A percentile compares a stretch with the other conserved stretches of the same genome.
Evolutionary conservation across 2,113 vertebrate genomes (phyloP).

Genomic region (Anguilla rostrata): DNA sequence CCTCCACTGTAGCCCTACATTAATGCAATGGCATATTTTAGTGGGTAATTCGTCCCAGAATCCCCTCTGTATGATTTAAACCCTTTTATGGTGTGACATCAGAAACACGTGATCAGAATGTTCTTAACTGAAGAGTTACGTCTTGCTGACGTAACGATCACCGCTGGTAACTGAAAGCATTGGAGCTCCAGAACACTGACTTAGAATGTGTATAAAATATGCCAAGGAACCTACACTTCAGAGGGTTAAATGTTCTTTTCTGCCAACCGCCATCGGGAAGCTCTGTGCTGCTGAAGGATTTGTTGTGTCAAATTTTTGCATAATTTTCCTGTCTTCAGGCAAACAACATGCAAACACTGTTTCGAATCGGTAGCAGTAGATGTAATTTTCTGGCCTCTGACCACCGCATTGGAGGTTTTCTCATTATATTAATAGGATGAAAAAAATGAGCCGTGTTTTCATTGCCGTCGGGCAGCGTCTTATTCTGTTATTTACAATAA

Average conservation of each 20-base stretch:
- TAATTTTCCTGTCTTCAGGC: not conserved
- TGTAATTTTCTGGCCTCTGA: too few relatives aligned
- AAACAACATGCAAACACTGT: not conserved
- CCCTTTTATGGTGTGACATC: not conserved
- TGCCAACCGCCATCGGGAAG: too few relatives aligned
- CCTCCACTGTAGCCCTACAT: not conserved
- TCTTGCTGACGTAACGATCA: too few relatives aligned
- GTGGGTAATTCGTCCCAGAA: not conserved
- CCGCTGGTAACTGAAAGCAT: too few relatives aligned
- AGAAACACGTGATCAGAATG: too few relatives aligned
- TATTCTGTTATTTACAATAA: not conserved
- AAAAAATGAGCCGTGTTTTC: not conserved
- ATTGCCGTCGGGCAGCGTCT: not conserved
- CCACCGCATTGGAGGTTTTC: too few relatives aligned
- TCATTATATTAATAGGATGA: not conserved
- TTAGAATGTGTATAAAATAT: too few relatives aligned
- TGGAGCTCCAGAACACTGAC: too few relatives aligned
- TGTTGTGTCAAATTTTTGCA: not conserved
- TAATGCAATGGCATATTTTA: not conserved
- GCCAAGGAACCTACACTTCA: too few relatives aligned
- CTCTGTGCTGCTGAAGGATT: too few relatives aligned
- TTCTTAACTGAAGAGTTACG: too few relatives aligned
- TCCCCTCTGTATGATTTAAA: not conserved
- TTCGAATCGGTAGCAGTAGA: not conserved
- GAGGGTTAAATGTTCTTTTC: too few relatives aligned